Conservation (phyloP, 2,888 invertebrate species). For the Tupiocoris notatus region DNA sequence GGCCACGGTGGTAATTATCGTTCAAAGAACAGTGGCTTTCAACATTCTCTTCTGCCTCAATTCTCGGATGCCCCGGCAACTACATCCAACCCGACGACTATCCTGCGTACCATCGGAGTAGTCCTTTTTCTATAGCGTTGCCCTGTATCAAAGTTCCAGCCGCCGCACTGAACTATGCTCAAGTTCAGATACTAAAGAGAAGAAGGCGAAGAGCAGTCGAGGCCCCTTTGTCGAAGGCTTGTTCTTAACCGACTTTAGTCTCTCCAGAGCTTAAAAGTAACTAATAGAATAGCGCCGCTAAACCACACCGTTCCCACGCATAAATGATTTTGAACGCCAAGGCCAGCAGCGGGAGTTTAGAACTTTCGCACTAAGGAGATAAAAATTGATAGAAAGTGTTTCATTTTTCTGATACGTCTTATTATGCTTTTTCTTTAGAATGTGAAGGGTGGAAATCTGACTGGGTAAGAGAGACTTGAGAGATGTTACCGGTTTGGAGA, state of each 20-base stretch:
- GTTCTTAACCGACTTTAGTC: neutral
- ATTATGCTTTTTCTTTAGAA: too few species aligned
- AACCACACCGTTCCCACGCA: too few species aligned
- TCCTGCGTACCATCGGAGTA: too few species aligned
- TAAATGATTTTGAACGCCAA: too few species aligned
- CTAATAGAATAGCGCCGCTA: neutral
- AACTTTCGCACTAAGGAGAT: too few species aligned
- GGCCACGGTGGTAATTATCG: neutral
- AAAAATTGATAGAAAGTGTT: too few species aligned
- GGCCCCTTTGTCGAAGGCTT: neutral
- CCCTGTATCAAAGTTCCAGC: neutral
- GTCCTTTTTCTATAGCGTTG: neutral
- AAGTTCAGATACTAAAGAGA: neutral
- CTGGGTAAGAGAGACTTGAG: too few species aligned
- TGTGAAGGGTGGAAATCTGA: too few species aligned
- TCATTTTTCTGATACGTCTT: too few species aligned
- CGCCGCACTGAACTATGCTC: neutral
- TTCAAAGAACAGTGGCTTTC: neutral
- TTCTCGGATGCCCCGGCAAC: neutral
- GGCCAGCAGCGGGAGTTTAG: too few species aligned
- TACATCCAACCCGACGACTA: neutral
- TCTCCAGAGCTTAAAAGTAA: neutral
- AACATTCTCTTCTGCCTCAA: neutral
- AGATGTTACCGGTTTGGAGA: too few species aligned
- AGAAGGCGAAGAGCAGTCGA: neutral